Evolutionary conservation across 2,888 invertebrate genomes (phyloP).

Genomic region (Coleophora flavipennella): DNA sequence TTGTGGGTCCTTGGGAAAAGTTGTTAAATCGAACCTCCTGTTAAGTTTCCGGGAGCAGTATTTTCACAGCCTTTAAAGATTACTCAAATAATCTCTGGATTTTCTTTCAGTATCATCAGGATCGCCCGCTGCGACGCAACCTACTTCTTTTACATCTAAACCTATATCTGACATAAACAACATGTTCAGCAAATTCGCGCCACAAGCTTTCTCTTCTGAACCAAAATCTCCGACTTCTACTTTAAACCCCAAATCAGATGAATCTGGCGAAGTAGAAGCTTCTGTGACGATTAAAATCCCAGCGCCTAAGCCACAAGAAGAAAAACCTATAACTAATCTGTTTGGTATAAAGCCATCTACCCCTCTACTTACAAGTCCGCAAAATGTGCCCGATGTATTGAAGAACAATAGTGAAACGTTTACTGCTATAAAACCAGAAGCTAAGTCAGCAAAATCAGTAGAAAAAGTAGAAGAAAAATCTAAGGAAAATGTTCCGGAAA

Average conservation of each 20-base stretch:
- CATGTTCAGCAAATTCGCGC: slow-evolving; percentile 40
- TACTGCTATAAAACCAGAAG: slow-evolving; percentile 24
- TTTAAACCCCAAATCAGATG: slow-evolving; percentile 32
- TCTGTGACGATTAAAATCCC: slow-evolving; percentile 14
- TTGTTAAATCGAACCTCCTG: too few species aligned
- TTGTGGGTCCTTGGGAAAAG: too few species aligned
- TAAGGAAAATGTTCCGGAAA: slow-evolving; percentile 40
- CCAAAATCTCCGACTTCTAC: slow-evolving; percentile 14
- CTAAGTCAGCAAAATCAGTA: slow-evolving; percentile 23
- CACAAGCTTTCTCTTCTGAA: slow-evolving; percentile 25
- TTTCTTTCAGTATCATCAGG: slow-evolving; percentile 16
- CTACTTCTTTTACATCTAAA: slow-evolving; percentile 40
- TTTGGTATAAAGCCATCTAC: slow-evolving; percentile 35
- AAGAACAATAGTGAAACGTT: slow-evolving; percentile 24
- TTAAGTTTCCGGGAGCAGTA: too few species aligned
- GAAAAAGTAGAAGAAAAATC: slow-evolving; percentile 29
- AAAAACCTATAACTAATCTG: slow-evolving; percentile 38
- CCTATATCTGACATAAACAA: slow-evolving; percentile 39
- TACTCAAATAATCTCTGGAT: too few species aligned
- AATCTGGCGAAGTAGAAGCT: slow-evolving; percentile 48
- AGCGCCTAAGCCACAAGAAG: slow-evolving; percentile 20
- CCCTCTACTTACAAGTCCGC: slow-evolving; percentile 20
- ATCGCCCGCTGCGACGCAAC: slow-evolving; percentile 20
- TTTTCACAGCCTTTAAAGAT: too few species aligned
- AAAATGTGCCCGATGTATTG: slow-evolving; percentile 35